A percentile compares a stretch with the other conserved stretches of the same genome.
phyloP scores from a whole-genome alignment of 2,113 vertebrate genomes.

The Syrrhaptes paradoxus region DNA sequence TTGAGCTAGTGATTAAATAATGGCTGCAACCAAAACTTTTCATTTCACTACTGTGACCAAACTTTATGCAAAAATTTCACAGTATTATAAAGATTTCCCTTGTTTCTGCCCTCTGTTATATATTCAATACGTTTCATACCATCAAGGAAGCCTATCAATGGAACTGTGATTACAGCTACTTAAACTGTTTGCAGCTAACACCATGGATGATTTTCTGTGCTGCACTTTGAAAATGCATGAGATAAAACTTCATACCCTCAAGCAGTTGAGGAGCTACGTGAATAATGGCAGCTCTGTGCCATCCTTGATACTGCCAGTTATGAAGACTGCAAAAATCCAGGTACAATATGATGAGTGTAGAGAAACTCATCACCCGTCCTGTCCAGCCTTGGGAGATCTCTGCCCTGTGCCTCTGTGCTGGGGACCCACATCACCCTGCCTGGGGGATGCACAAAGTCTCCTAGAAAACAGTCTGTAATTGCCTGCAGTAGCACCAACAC shows the following conservation, averaged over 20 bases:
- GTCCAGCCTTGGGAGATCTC: neutral
- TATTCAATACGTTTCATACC: neutral
- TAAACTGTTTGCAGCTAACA: neutral
- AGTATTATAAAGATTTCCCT: neutral
- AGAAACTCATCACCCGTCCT: neutral
- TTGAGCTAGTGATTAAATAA: neutral
- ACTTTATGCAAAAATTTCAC: neutral
- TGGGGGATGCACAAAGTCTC: neutral
- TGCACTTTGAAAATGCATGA: accelerated
- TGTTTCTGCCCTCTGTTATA: neutral
- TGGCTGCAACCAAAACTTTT: neutral
- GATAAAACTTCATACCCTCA: neutral
- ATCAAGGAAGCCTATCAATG: neutral
- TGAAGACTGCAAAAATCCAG: neutral
- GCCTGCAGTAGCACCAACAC: accelerated
- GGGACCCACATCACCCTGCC: neutral
- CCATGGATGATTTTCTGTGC: neutral
- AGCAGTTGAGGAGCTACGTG: neutral
- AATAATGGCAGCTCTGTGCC: neutral
- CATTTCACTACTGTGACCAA: neutral
- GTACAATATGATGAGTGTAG: accelerated
- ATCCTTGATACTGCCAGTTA: accelerated
- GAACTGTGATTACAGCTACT: neutral
- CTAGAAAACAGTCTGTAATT: neutral
- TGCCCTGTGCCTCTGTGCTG: accelerated